phyloP scores from a whole-genome alignment of 1,140 invertebrate genomes.

The Panagrolaimus sp. region DNA sequence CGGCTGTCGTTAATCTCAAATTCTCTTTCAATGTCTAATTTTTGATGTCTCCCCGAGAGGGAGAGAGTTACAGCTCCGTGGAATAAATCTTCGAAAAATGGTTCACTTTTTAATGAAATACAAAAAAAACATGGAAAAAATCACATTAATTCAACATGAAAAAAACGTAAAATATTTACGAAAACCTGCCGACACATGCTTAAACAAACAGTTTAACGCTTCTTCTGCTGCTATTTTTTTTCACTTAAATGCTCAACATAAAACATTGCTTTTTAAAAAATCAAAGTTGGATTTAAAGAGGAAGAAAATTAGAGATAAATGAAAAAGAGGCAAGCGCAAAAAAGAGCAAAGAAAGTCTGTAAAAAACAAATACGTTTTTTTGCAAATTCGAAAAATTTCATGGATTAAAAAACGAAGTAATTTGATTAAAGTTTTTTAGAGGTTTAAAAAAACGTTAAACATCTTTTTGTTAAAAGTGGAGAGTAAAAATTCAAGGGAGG shows the following conservation, averaged over 20 bases:
- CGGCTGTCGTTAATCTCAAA: no score
- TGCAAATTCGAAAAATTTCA: background rate
- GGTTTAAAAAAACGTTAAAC: no score
- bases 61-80: background rate
- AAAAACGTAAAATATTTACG: background rate
- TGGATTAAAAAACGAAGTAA: no score
- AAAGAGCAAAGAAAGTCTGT: background rate
- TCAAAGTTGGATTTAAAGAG: background rate
- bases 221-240: background rate
- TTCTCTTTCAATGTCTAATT: background rate
- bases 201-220: background rate
- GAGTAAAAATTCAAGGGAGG: no score
- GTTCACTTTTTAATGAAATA: background rate
- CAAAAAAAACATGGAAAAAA: background rate
- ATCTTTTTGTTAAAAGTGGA: no score
- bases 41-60: background rate
- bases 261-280: no score
- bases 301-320: background rate
- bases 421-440: no score
- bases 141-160: background rate
- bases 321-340: background rate
- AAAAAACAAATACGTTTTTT: background rate
- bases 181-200: background rate
- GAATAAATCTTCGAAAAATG: background rate
- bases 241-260: background rate